Evolutionary conservation across 1,140 invertebrate genomes (phyloP), one percentile per base, ranked within the genome.

Genomic region (Temnothorax longispinosus): DNA sequence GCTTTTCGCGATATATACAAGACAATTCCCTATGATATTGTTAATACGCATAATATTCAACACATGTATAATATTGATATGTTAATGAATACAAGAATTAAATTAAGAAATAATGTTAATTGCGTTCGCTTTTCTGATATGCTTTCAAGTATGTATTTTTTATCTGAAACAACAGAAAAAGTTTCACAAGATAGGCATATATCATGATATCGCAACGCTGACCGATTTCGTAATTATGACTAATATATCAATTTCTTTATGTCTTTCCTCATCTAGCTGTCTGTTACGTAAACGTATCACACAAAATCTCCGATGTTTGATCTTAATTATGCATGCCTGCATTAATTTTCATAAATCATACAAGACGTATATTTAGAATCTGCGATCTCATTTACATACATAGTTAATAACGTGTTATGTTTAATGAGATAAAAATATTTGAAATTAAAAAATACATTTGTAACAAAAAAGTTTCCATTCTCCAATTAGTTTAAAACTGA

Each of bases 331-430:
- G 38, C 41, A 82, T n/a, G 13, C 44, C 41, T 47, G 52, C 47
- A 58, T 82, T 82, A 74, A 74, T 82, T 82, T 60, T 82, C 78
- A 82, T 74, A 74, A 82, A 82, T 82, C 80, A 82, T 27, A 47
- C 11, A 18, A 52, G 67, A 82, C 38, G 38, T n/a, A 60, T 47
- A 60, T 47, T 82, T 82, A 27, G 21, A 72, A 44, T 38, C 5
- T 38, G 6, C 18, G 52, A 47, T 72, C 7, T 44, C 6, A 47
- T 69, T 69, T 69, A 27, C n/a, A 67, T 60, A 47, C 38, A 82
- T 74, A 82, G 50, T 74, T 27, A 74, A 74, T 21, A 74, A 47
- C 4, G 27, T 38, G 27, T 11, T 47, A 18, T 11, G 4, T 82
- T 82, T 47, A 58, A 47, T 18, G n/a, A n/a, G 8, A 41, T 3